phyloP scores from a whole-genome alignment of 2,797 vertebrate species.

The Ceyx erithaca region DNA sequence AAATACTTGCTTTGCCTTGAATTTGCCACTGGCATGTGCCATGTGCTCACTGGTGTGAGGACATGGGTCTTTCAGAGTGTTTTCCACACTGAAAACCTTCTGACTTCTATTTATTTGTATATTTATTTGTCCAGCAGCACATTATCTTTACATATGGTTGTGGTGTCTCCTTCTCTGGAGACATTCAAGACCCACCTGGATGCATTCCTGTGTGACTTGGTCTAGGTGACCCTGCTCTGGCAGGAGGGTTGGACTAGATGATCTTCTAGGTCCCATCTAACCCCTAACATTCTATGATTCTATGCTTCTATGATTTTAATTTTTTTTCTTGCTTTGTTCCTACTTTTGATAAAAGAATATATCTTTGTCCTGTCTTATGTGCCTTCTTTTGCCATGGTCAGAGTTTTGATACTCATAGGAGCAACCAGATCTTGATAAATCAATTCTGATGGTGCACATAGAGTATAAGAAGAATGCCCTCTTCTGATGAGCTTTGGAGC shows the following conservation, averaged over 20 bases:
- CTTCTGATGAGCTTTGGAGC: background rate
- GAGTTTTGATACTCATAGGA: background rate
- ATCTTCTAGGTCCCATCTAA: too few species aligned
- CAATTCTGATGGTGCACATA: background rate
- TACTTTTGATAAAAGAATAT: background rate
- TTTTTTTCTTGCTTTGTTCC: background rate
- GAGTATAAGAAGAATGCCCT: background rate
- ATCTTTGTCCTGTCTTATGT: background rate
- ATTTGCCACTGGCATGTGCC: background rate
- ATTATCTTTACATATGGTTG: rapidly evolving
- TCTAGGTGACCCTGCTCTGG: too few species aligned
- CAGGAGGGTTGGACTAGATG: too few species aligned
- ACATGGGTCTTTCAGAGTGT: background rate
- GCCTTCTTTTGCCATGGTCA: background rate
- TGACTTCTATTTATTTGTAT: background rate
- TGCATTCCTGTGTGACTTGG: too few species aligned
- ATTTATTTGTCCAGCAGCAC: background rate
- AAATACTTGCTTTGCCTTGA: background rate
- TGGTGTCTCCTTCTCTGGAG: too few species aligned
- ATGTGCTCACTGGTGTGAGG: background rate
- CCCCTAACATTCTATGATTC: too few species aligned
- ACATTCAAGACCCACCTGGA: too few species aligned
- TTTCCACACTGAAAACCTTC: background rate
- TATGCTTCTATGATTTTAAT: too few species aligned
- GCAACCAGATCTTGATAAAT: background rate